These are phyloP conservation scores for Lampris megalopsis DNA, from an alignment of 2,113 vertebrate genomes.

Conservation along the genomic window DNA sequence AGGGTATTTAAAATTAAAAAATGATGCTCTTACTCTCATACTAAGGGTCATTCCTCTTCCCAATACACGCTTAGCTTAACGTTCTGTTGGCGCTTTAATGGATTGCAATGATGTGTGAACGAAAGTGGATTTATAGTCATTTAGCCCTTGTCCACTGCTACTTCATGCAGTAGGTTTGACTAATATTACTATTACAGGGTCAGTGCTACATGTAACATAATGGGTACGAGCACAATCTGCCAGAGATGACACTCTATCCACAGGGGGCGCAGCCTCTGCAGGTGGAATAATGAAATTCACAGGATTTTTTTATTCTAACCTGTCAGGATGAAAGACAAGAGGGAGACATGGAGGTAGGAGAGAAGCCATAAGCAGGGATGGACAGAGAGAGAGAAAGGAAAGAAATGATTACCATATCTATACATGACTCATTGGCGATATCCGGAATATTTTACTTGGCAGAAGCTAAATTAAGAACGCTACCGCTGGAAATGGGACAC, in stretches of 20 bases:
- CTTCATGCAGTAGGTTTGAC: slow-evolving; percentile 18
- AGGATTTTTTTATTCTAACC: slow-evolving; percentile 38
- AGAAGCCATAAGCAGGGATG: slow-evolving; percentile 17
- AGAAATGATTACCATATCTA: slow-evolving; percentile 51
- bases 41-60: neutral
- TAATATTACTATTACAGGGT: slow-evolving; percentile 10
- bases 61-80: neutral
- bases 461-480: slow-evolving; percentile 41
- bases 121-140: slow-evolving; percentile 5
- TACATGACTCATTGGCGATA: slow-evolving; percentile 39
- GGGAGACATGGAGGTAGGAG: slow-evolving; percentile 21
- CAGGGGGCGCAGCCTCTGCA: slow-evolving; percentile 4
- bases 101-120: slow-evolving; percentile 28
- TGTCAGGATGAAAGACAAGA: slow-evolving; percentile 27
- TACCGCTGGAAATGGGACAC: slow-evolving; percentile 13
- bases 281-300: slow-evolving; percentile 43
- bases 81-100: neutral
- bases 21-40: neutral
- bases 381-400: slow-evolving; percentile 33
- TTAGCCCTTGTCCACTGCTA: slow-evolving; percentile 2
- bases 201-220: neutral
- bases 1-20: neutral
- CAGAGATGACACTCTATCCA: slow-evolving; percentile 30
- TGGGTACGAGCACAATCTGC: slow-evolving; percentile 23
- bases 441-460: slow-evolving; percentile 38